Evolutionary conservation across 92 coral and sea anemone species (phyloP), one percentile per base, ranked within the genome.

Genomic region (Scolanthus callimorphus): DNA sequence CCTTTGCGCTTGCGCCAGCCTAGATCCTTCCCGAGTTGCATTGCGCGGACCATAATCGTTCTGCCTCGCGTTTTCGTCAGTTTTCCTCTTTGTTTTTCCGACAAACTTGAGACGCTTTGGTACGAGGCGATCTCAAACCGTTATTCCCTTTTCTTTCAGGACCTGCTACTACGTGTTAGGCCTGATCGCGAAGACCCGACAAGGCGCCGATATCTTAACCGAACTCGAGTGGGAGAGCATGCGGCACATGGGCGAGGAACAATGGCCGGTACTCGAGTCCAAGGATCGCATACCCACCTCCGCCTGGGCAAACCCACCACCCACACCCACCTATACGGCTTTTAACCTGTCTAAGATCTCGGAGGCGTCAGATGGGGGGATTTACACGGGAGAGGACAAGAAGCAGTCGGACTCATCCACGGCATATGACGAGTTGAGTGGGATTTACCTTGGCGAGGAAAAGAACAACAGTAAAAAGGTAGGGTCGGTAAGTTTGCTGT

Each of bases 141-240:
- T n/a, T n/a, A n/a, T n/a, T n/a, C n/a, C 43, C 19, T 46, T 9
- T 20, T 46, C 17, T 11, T 56, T 17, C 46, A 91, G 97, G 38
- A 91, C 97, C 1, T 91, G 97, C 46, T 91, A 74, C 71, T 91
- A 87, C 55, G 96, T 87, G 8, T 85, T 91, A 50, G 97, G 97
- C 3, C 69, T 91, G 67, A 88, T 88, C 17, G 96, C 97, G 4
- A 91, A 85, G 68, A 91, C 97, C 9, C 96, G 97, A 9, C 90
- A 88, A 69, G 97, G 97, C 20, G 86, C 96, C 3, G 97, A 91
- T 64, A 70, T 83, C 50, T 91, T 91, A 2, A 81, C 59, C 19
- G 85, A 65, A 39, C 74, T 68, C 1, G 90, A 88, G 48, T 91
- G 97, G 97, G 92, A 88, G 22, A 91, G 97, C 34, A 81, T 91